phyloP scores from a whole-genome alignment of 2,113 vertebrate species.

The Loxodonta africana region DNA sequence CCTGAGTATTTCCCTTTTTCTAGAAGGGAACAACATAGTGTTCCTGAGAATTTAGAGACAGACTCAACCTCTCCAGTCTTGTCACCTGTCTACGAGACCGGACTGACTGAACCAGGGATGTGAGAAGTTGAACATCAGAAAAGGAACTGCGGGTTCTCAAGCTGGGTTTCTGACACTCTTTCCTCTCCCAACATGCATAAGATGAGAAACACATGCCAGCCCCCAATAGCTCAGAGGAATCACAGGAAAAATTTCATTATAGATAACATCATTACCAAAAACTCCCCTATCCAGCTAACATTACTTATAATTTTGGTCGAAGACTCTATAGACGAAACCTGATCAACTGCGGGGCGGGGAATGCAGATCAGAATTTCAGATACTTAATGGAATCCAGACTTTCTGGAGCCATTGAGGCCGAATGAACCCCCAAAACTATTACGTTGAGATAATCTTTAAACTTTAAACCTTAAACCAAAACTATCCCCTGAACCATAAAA shows the following conservation, averaged over 20 bases:
- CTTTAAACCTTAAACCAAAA: neutral
- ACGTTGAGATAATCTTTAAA: neutral
- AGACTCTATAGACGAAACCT: neutral
- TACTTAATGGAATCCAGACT: neutral
- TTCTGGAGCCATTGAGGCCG: neutral
- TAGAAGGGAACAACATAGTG: neutral
- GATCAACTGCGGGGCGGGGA: neutral
- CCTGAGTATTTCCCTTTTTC: neutral
- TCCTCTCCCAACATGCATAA: neutral
- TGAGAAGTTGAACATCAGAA: neutral
- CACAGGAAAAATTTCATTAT: neutral
- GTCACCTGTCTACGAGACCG: neutral
- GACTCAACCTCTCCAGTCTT: neutral
- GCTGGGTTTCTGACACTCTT: neutral
- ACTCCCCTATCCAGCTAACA: neutral
- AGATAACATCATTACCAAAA: neutral
- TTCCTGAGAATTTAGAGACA: conserved; percentile 4
- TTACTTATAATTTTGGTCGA: neutral
- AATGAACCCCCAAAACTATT: neutral
- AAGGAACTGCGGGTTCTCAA: neutral
- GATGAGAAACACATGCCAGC: neutral
- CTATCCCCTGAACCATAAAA: neutral
- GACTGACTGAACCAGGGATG: conserved; percentile 1
- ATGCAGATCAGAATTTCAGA: neutral
- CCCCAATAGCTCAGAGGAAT: neutral